Base-by-base conservation (phyloP, 2,797 vertebrate species). In the Chanos chanos region DNA sequence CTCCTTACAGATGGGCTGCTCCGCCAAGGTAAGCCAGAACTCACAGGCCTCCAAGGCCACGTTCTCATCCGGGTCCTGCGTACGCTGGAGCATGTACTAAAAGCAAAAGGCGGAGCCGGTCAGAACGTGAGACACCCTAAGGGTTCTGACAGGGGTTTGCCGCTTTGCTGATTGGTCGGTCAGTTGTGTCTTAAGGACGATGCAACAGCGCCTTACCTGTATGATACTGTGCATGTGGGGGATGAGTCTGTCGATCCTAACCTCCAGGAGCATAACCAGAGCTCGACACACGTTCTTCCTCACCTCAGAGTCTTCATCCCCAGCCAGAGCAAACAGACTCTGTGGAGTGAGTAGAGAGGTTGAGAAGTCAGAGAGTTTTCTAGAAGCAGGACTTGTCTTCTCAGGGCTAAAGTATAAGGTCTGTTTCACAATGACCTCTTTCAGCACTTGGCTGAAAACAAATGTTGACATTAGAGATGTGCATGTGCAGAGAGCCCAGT, bases 141-240 rank as follows among this genome's bases (percentile, higher is more conserved):
- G 2, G 25, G 3, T 4, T 8, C 10, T 7, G n/a, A 40, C 9
- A 6, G 36, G 12, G 13, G 43, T 5, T 4, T 25, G 25, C 9
- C 6, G 15, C 25, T 10, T 3, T 33, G 34, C 33, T 19, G 36
- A 41, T 3, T 28, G 7, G 18, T 21, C 37, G 2, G 22, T 5
- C 45, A 5, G 3, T 28, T 16, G 30, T 12, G 9, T 6, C 3
- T 28, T 1, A 30, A n/a, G 1, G 16, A 24, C 9, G 12, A 33
- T 18, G 16, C 1, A 4, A 16, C 7, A 15, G 24, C 5, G 6
- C 1, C 71, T 39, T 27, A 96, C 94, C 89, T 95, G 93, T 68
- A 97, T 94, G 70, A 97, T 95, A 80, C 93, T 98, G 84, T 96
- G 94, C 94, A 98, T 96, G 78, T 98, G 94, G 0, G 95, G 95